Evolutionary conservation across 2,113 vertebrate genomes (phyloP).

Genomic region (Thryonomys swinderianus): DNA sequence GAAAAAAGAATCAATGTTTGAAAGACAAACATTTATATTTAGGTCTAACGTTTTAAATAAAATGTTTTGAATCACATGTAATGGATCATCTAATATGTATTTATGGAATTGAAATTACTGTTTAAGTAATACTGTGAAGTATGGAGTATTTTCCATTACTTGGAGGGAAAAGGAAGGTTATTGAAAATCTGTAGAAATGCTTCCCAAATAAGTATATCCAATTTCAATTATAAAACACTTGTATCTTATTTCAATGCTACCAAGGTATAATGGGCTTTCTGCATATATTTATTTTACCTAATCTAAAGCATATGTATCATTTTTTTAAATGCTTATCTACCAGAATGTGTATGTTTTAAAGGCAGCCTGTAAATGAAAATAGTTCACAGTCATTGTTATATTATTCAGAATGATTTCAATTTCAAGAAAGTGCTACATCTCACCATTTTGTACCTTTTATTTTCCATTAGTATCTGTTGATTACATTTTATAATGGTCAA

Average conservation of each 20-base stretch:
- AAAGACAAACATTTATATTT: conserved; percentile 46
- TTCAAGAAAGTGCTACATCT: not conserved
- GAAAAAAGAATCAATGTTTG: conserved; percentile 12
- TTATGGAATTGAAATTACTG: conserved; percentile 39
- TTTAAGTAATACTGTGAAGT: not conserved
- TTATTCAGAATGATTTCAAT: conserved; percentile 35
- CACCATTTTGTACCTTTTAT: not conserved
- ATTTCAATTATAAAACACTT: conserved; percentile 18
- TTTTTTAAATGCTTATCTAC: conserved; percentile 35
- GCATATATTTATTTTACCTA: conserved; percentile 24
- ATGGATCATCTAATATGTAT: not conserved
- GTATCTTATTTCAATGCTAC: not conserved
- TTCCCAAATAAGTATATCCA: conserved; percentile 14
- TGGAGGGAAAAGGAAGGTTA: not conserved
- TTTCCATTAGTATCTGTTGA: not conserved
- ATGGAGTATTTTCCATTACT: conserved; percentile 39
- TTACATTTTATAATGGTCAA: not conserved
- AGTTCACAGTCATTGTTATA: not conserved
- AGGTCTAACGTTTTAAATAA: conserved; percentile 8
- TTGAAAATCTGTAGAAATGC: conserved; percentile 28
- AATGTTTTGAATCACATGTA: conserved; percentile 27
- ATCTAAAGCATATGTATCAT: not conserved
- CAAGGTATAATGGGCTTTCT: not conserved
- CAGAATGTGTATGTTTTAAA: not conserved
- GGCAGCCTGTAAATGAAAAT: conserved; percentile 21